Evolutionary conservation across 1,140 invertebrate genomes (phyloP), one percentile per base, ranked within the genome.

Genomic region (Rhyzopertha dominica): DNA sequence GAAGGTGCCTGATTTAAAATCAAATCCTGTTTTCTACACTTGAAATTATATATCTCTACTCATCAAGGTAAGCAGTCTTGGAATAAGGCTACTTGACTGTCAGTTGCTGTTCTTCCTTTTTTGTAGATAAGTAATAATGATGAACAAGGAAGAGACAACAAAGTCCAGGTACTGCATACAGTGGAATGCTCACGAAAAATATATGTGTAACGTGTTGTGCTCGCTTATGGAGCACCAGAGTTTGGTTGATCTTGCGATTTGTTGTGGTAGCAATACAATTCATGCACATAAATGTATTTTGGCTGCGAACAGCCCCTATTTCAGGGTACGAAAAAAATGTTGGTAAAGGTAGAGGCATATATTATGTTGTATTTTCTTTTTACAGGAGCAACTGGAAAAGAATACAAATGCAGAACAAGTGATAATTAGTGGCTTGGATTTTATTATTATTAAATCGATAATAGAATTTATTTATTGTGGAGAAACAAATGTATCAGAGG

Each of bases 401-500:
- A 50, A 56, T 45, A 28, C 47, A 10, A 48, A 52, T 10, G 55
- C 43, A 2, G 53, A 65, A 44, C 61, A 62, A 49, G 48, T 67
- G 5, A 40, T 65, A 9, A 59, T 66, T 17, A 52, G 49, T 17
- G 63, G 62, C 4, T 45, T 63, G 20, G 61, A 67, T 47, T 66
- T 60, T 46, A 13, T 43, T 14, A 49, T 65, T 1, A 29, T 67
- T 16, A 66, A 63, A 49, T 54, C 56, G 10, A 34, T 66, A 1
- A 54, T 67, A 17, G 62, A 66, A 46, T 64, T 64, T 30, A 66
- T 67, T 43, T 67, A 67, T 43, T 61, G 54, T 34, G 65, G 63
- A 4, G 62, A 64, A 47, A 64, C 60, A 4, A 45, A 50, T 31
- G 43, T 66, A 44, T 26, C 37, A 8, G 59, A 63, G 37, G 56